phyloP scores from a whole-genome alignment of 2,888 invertebrate species.

The Ormyrus nitidulus region DNA sequence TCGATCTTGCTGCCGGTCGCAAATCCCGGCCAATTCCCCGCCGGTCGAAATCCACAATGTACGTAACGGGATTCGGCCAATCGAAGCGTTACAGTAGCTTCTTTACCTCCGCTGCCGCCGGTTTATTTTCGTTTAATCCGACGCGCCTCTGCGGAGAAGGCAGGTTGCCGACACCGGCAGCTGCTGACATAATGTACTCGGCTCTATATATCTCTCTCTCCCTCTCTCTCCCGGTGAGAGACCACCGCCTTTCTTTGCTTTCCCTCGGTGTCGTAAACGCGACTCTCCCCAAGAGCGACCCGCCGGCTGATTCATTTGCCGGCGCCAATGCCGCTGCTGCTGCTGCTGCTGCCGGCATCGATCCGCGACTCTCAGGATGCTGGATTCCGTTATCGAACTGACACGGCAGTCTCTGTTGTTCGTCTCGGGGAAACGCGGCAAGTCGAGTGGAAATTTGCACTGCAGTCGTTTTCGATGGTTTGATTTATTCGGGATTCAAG shows the following conservation, averaged over 20 bases:
- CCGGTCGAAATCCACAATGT: neutral
- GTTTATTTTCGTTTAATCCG: neutral
- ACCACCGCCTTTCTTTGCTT: neutral
- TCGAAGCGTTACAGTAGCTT: neutral
- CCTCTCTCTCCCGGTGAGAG: neutral
- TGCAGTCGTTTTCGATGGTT: no score
- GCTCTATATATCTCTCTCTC: neutral
- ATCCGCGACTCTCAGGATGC: no score
- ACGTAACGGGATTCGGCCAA: slow-evolving; percentile 14
- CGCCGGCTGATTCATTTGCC: neutral
- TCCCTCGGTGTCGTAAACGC: neutral
- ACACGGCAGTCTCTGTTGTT: no score
- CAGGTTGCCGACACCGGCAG: neutral
- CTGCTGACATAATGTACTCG: neutral
- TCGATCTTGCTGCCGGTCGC: slow-evolving; percentile 13
- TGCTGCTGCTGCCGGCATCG: no score
- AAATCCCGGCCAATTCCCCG: neutral
- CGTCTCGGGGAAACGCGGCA: no score
- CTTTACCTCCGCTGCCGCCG: neutral
- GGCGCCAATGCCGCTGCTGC: no score
- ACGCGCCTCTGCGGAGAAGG: no score
- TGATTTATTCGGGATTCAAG: no score
- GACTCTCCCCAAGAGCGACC: neutral
- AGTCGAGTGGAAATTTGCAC: no score
- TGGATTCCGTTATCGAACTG: no score